Conservation (phyloP, 2,113 vertebrate genomes). For the Lasiurus borealis region DNA sequence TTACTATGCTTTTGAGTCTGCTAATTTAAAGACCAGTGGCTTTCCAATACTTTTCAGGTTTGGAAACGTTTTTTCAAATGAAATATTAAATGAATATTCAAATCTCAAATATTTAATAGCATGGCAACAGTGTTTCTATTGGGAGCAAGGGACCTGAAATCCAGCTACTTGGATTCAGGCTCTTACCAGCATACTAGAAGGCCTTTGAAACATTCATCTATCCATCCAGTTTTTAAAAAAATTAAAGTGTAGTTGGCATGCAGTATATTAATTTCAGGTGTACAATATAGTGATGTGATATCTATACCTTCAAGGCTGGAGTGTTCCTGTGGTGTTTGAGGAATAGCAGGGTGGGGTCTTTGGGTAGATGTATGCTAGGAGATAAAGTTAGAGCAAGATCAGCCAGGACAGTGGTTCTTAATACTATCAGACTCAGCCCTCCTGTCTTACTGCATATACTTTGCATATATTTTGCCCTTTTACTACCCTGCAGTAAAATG, state of each 20-base stretch:
- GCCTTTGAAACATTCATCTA: not conserved
- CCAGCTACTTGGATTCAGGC: not conserved
- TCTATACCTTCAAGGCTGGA: not conserved
- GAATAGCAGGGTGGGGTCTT: not conserved
- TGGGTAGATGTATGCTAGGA: not conserved
- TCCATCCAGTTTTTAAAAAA: not conserved
- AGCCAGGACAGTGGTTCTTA: not conserved
- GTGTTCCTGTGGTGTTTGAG: not conserved
- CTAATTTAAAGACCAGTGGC: not conserved
- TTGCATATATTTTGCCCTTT: too few species aligned
- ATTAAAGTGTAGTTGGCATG: not conserved
- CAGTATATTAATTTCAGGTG: not conserved
- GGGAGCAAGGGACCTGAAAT: not conserved
- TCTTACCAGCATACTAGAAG: not conserved
- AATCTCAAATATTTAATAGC: not conserved
- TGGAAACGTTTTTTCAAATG: slow-evolving; percentile 38
- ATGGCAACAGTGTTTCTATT: not conserved
- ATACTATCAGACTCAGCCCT: not conserved
- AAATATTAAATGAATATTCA: not conserved
- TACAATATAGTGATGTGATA: not conserved
- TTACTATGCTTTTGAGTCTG: not conserved
- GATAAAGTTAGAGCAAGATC: not conserved
- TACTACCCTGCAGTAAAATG: too few species aligned
- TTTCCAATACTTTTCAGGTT: slow-evolving; percentile 21
- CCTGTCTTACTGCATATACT: too few species aligned